These are phyloP conservation scores for Nymphalis polychloros DNA, from an alignment of 2,888 invertebrate species.

Conservation along the genomic window DNA sequence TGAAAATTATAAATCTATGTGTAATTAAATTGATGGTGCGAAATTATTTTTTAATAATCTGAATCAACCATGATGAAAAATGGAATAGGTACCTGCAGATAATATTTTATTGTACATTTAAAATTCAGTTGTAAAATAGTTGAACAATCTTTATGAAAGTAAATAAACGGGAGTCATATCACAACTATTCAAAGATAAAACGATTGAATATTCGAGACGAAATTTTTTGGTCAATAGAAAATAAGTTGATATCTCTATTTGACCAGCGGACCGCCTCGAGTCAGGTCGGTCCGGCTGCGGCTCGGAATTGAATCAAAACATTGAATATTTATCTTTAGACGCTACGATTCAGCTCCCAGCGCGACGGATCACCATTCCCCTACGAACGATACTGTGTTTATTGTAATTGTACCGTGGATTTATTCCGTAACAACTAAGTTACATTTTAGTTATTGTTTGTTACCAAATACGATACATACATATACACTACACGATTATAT, in stretches of 20 bases:
- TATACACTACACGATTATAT: too few relatives aligned
- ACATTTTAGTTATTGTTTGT: too few relatives aligned
- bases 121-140: too few relatives aligned
- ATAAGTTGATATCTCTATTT: slow-evolving; percentile 36
- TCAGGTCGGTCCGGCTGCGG: slow-evolving; percentile 42
- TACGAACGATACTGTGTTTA: neutral
- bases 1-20: too few relatives aligned
- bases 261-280: slow-evolving; percentile 34
- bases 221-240: slow-evolving; percentile 22
- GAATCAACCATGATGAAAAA: too few relatives aligned
- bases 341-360: slow-evolving; percentile 19
- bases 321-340: slow-evolving; percentile 66
- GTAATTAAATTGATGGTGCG: too few relatives aligned
- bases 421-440: too few relatives aligned
- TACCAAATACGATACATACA: too few relatives aligned
- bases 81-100: too few relatives aligned
- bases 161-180: neutral
- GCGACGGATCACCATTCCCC: neutral
- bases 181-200: neutral
- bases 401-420: neutral
- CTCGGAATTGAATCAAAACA: slow-evolving; percentile 77
- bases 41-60: too few relatives aligned
- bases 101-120: too few relatives aligned
- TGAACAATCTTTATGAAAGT: too few relatives aligned
- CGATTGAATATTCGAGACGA: slow-evolving; percentile 12